Base-by-base conservation (phyloP, 2,113 vertebrate genomes). In the Lophotis ruficrista region DNA sequence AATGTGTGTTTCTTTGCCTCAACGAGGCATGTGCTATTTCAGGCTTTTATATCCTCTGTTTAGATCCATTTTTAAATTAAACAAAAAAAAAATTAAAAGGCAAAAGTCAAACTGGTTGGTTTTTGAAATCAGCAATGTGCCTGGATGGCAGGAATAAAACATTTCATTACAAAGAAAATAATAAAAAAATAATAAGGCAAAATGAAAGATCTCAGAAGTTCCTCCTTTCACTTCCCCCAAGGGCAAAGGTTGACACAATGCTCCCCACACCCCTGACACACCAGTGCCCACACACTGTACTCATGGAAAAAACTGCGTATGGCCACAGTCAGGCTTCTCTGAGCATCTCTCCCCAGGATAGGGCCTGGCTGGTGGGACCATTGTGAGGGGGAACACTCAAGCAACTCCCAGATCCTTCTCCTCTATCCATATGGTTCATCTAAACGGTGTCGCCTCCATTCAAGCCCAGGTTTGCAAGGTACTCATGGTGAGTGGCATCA, bases 401-500 rank as follows among this genome's bases (percentile, higher is more conserved):
- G 35, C 0, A 3, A 35, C 31, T 9, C 57, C 47, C 38, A 45
- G 35, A n/a, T 17, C 27, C 51, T 50, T 19, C 31, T 80, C 8
- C 20, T 65, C 37, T 12, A 22, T 45, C 51, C 31, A 31, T 50
- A 22, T 11, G 7, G 6, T 64, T 23, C 22, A 20, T 37, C 16
- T 62, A 9, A 43, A 35, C 2, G 14, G n/a, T 50, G 30, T 27
- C 20, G n/a, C 35, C 45, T 76, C 62, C 62, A 50, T 14, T 47
- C 58, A 31, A 21, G 35, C 64, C 56, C 20, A 50, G 10, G 14
- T 56, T 37, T 70, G 56, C 23, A 38, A 23, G 21, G 12, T 77
- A 17, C 38, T 71, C 6, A 0, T 7, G 2, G 45, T 45, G 9
- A 60, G 8, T 2, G 4, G 25, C 0, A 0, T 28, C 2, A 0